Conservation (phyloP, 1,140 invertebrate species). For the Andricus grossulariae region DNA sequence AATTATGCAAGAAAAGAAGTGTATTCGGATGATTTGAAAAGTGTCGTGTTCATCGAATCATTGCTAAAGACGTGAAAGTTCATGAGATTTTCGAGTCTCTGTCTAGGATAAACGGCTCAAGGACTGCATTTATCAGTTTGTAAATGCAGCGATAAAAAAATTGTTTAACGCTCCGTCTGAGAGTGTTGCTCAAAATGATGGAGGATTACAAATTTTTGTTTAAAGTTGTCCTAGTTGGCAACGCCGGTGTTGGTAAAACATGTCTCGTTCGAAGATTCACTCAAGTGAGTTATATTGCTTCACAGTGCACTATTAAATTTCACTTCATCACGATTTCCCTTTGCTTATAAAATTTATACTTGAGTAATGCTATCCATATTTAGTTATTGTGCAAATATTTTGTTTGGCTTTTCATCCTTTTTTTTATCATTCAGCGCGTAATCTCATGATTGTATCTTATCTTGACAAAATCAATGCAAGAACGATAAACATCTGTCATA, state of each 20-base stretch:
- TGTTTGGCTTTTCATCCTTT: no score
- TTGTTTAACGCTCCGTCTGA: not conserved
- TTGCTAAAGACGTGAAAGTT: not conserved
- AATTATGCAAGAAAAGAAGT: not conserved
- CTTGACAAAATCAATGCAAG: no score
- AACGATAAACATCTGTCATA: no score
- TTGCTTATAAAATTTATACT: conserved; percentile 33
- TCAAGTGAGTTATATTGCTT: conserved; percentile 76
- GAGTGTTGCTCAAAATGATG: conserved; percentile 78
- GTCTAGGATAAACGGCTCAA: conserved; percentile 11
- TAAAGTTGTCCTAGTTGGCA: conserved; percentile 97
- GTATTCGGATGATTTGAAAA: not conserved
- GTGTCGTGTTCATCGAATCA: not conserved
- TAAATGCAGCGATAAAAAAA: conserved; percentile 18
- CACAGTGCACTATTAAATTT: conserved; percentile 24
- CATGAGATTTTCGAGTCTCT: not conserved
- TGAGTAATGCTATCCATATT: not conserved
- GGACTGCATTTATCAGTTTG: not conserved
- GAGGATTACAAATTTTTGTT: conserved; percentile 99
- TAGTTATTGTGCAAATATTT: not conserved
- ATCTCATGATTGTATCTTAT: no score
- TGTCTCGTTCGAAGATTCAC: conserved; percentile 94
- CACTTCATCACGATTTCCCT: conserved; percentile 30
- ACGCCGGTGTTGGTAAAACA: conserved; percentile 96
- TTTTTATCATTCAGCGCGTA: no score